phyloP scores from a whole-genome alignment of 2,113 vertebrate species.

The Nanorana parkeri region DNA sequence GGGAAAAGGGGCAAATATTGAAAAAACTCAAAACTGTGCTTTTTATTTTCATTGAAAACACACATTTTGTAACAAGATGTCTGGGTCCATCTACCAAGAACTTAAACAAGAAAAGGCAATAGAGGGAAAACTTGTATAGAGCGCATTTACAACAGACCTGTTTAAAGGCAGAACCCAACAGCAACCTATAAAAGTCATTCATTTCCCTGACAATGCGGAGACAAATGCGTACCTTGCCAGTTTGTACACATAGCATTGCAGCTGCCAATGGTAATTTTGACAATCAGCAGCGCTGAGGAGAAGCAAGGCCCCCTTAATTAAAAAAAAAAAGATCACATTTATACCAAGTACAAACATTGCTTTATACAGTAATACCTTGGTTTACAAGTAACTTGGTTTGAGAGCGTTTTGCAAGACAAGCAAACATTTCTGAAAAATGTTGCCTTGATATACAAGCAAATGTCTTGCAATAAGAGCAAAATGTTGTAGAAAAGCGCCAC shows the following conservation, averaged over 20 bases:
- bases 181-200: constrained; percentile 48
- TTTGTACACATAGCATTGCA: constrained; percentile 40
- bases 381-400: too few relatives aligned
- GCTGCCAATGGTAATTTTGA: constrained; percentile 20
- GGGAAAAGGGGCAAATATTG: constrained; percentile 94
- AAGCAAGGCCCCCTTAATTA: too few relatives aligned
- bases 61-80: constrained; percentile 72
- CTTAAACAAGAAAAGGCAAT: constrained; percentile 70
- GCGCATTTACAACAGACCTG: constrained; percentile 55
- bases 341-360: too few relatives aligned
- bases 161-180: constrained; percentile 52
- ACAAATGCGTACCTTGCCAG: constrained; percentile 58
- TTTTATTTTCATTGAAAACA: constrained; percentile 74
- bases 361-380: too few relatives aligned
- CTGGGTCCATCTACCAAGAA: constrained; percentile 67
- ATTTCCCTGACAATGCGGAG: constrained; percentile 37
- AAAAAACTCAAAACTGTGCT: constrained; percentile 87
- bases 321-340: too few relatives aligned
- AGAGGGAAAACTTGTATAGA: constrained; percentile 64
- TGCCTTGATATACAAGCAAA: too few relatives aligned
- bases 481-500: too few relatives aligned
- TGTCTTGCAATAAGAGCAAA: too few relatives aligned
- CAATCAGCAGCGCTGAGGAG: background rate
- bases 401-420: too few relatives aligned
- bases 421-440: too few relatives aligned